Evolutionary conservation across 23 tunicate genomes (phyloP).

Genomic region (Trididemnum miniatum): DNA sequence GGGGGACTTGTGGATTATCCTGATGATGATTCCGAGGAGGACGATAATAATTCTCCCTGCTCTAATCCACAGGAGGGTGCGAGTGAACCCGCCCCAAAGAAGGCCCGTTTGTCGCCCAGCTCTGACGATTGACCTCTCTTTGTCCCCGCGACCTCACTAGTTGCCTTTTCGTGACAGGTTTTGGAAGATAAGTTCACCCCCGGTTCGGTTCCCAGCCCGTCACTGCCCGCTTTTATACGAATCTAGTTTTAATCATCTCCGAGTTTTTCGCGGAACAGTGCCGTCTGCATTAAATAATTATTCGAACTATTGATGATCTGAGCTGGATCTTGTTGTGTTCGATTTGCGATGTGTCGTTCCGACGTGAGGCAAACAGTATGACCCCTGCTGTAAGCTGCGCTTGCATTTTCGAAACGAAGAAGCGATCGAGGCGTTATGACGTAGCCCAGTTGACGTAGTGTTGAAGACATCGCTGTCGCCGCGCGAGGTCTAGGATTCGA

Average conservation of each 20-base stretch:
- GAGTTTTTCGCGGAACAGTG: neutral
- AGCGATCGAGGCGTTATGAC: no score
- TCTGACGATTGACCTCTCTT: constrained; percentile 28
- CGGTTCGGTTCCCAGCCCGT: neutral
- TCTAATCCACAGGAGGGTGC: neutral
- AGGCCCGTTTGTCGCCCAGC: constrained; percentile 34
- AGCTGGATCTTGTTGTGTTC: no score
- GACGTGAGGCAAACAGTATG: no score
- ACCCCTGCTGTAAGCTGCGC: no score
- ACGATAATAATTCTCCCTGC: constrained; percentile 1
- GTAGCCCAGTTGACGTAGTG: no score
- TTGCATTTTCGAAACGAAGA: no score
- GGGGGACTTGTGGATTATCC: constrained; percentile 87
- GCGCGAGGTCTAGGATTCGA: no score
- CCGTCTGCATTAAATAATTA: neutral
- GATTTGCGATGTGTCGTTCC: no score
- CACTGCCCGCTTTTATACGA: neutral
- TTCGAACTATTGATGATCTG: no score
- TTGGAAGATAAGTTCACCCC: neutral
- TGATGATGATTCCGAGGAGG: constrained; percentile 89
- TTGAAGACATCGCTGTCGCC: no score
- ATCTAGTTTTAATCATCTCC: neutral
- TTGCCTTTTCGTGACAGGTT: neutral
- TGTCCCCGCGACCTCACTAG: neutral
- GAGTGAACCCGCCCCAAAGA: constrained; percentile 64